A percentile compares a stretch with the other conserved stretches of the same genome.
These are phyloP conservation scores for Liasis olivaceus DNA, from an alignment of 2,797 vertebrate species.

Conservation along the genomic window DNA sequence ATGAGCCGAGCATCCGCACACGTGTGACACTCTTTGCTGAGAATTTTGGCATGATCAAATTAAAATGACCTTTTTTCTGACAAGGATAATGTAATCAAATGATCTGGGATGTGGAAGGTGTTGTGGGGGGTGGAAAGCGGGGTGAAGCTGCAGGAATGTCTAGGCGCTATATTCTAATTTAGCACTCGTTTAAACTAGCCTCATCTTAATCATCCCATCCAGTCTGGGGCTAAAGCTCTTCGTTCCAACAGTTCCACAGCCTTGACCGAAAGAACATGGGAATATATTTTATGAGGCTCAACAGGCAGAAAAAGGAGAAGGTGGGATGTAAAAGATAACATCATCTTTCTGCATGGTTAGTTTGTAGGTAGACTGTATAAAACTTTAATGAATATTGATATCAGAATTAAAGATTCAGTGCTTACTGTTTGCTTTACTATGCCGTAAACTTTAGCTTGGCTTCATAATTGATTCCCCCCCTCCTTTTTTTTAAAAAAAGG, in stretches of 20 bases:
- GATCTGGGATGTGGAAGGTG: constrained; percentile 40
- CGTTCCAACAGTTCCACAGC: constrained; percentile 47
- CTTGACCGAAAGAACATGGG: constrained; percentile 46
- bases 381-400: constrained; percentile 63
- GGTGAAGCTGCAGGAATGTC: constrained; percentile 26
- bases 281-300: constrained; percentile 29
- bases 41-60: constrained; percentile 78
- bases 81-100: constrained; percentile 84
- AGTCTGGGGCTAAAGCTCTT: constrained; percentile 30
- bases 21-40: constrained; percentile 77
- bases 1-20: constrained; percentile 85
- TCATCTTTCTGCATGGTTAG: constrained; percentile 47
- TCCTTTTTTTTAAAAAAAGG: constrained; percentile 8
- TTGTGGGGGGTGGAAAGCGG: not conserved
- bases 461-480: constrained; percentile 33
- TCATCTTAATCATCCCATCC: constrained; percentile 64
- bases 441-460: constrained; percentile 31
- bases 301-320: not conserved
- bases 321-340: not conserved
- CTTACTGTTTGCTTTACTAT: constrained; percentile 46
- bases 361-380: constrained; percentile 37
- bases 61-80: constrained; percentile 84
- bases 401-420: constrained; percentile 46
- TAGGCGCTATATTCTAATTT: constrained; percentile 46
- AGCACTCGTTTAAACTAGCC: constrained; percentile 45